These are phyloP conservation scores for Mesitornis unicolor DNA, from an alignment of 2,113 vertebrate species.

Conservation along the genomic window DNA sequence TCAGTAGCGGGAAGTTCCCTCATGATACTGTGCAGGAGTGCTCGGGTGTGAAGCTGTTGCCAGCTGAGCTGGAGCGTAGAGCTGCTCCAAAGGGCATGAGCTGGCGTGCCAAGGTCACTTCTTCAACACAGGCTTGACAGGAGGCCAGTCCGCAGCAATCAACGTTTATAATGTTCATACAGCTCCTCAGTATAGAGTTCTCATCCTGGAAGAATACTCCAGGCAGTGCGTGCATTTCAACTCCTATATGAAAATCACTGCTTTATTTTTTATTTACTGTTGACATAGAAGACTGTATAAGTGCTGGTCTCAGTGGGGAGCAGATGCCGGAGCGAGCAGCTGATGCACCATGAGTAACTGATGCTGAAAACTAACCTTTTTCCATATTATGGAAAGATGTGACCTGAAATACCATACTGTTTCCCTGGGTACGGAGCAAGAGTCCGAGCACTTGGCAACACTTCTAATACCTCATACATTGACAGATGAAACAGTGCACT, in stretches of 20 bases:
- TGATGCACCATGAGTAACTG: not conserved
- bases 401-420: not conserved
- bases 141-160: not conserved
- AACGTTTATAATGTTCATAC: not conserved
- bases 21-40: rapidly evolving
- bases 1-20: not conserved
- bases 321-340: not conserved
- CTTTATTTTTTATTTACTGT: not conserved
- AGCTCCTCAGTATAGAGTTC: not conserved
- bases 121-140: not conserved
- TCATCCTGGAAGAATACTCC: not conserved
- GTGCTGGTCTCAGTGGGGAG: not conserved
- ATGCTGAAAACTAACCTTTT: not conserved
- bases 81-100: not conserved
- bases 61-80: rapidly evolving
- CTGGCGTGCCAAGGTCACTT: not conserved
- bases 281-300: not conserved
- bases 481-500: not conserved
- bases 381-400: not conserved
- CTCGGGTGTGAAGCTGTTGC: not conserved
- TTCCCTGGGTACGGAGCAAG: not conserved
- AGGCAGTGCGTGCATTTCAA: not conserved
- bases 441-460: not conserved
- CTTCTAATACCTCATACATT: not conserved
- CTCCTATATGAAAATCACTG: not conserved